Evolutionary conservation across 2,797 vertebrate genomes (phyloP), one percentile per base, ranked within the genome.

Genomic region (Amblyopsis hoosieri): DNA sequence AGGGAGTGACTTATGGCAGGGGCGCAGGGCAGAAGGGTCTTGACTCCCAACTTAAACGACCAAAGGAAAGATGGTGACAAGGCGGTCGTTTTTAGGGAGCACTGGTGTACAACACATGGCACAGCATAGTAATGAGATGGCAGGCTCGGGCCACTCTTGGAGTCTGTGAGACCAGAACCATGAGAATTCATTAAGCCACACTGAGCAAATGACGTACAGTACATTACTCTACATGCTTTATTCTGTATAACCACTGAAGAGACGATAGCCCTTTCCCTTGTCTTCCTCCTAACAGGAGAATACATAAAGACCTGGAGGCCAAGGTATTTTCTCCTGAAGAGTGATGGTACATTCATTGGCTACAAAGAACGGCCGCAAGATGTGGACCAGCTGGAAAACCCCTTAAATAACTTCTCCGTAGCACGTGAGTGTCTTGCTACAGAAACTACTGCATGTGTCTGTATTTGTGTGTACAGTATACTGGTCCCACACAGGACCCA

Each of bases 261-360:
- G 47, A 66, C 52, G 58, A 3, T 54, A 2, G 9, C 42, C 50
- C 11, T 51, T 50, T 64, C 71, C 57, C 60, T 71, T 19, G 37
- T 78, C 54, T 79, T 49, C 78, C 54, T 76, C 52, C 53, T 77
- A 72, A 82, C 83, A 99, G 97, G 97, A 86, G 97, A 99, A 75
- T 98, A 98, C 87, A 99, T 99, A 87, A 99, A 98, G 75, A 98
- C 96, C 56, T 99, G 97, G 97, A 94, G 97, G 87, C 96, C 96
- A 0, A 92, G 97, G 52, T 99, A 99, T 91, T 99, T 99, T 85
- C 91, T 98, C 42, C 76, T 99, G 60, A 99, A 98, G 92, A 97
- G 92, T 0, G 97, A 99, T 3, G 97, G 97, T 83, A 98, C 95
- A 0, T 98, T 99, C 87, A 98, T 96, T 17, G 97, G 97, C 76